Evolutionary conservation across 2,113 vertebrate species (phyloP).

Genomic region (Epinephelus cyanopodus): DNA sequence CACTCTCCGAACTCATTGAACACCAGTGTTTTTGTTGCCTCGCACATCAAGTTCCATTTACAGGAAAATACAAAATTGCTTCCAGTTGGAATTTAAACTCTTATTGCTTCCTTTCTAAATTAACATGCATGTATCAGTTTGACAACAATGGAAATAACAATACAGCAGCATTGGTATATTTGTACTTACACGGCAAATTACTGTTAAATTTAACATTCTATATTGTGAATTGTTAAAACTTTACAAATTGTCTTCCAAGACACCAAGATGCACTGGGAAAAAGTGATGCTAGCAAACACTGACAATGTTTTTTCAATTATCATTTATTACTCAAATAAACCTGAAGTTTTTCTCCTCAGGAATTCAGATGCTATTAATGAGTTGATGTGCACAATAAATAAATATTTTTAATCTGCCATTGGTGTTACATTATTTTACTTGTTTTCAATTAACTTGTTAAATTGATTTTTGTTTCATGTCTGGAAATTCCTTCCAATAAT

Average conservation of each 20-base stretch:
- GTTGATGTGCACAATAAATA: neutral
- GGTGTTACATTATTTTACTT: no score
- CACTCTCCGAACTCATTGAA: neutral
- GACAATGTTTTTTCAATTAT: neutral
- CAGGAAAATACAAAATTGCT: neutral
- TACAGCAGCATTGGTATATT: neutral
- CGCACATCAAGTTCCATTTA: neutral
- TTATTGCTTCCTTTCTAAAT: slow-evolving; percentile 25
- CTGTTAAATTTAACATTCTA: slow-evolving; percentile 47
- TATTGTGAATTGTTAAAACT: slow-evolving; percentile 30
- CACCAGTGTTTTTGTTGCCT: slow-evolving; percentile 30
- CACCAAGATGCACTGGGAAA: slow-evolving; percentile 14
- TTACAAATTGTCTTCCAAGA: slow-evolving; percentile 63
- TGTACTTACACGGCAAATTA: slow-evolving; percentile 43
- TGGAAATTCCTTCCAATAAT: no score
- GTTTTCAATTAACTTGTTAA: neutral
- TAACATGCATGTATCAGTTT: neutral
- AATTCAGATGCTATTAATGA: neutral
- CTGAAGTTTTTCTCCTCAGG: neutral
- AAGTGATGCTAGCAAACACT: slow-evolving; percentile 39
- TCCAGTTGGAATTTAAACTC: slow-evolving; percentile 4
- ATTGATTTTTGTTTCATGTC: neutral
- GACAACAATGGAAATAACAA: slow-evolving; percentile 1
- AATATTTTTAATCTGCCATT: neutral
- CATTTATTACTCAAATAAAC: neutral